These are phyloP conservation scores for Halocynthia roretzi DNA, from an alignment of 23 tunicate genomes.

Conservation along the genomic window DNA sequence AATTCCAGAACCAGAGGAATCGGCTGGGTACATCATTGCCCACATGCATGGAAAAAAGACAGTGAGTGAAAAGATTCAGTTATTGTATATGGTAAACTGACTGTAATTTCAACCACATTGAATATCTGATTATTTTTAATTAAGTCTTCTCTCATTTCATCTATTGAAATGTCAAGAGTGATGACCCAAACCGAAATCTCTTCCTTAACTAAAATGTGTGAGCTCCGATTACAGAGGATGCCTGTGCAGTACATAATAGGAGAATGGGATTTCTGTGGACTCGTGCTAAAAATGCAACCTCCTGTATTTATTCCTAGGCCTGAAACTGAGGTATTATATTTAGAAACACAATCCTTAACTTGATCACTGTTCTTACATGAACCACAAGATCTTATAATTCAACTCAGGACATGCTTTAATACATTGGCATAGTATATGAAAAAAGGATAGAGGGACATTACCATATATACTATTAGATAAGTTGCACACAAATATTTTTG, in stretches of 20 bases:
- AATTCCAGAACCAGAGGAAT: constrained; percentile 40
- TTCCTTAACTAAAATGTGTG: constrained; percentile 15
- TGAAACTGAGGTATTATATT: constrained; percentile 53
- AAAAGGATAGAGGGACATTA: too few relatives aligned
- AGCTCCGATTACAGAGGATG: constrained; percentile 26
- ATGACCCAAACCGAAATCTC: neutral
- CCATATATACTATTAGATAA: too few relatives aligned
- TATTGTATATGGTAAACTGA: neutral
- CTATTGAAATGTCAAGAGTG: neutral
- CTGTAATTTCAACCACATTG: too few relatives aligned
- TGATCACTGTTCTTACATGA: too few relatives aligned
- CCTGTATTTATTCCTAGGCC: constrained; percentile 87
- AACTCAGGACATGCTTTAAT: too few relatives aligned
- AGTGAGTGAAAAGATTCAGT: constrained; percentile 20
- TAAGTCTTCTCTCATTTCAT: constrained; percentile 16
- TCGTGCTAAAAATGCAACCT: constrained; percentile 55
- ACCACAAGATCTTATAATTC: too few relatives aligned
- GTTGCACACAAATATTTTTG: too few relatives aligned
- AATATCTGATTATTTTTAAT: neutral
- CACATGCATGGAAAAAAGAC: constrained; percentile 46
- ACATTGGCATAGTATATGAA: too few relatives aligned
- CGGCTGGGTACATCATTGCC: constrained; percentile 51
- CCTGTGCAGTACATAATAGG: constrained; percentile 70
- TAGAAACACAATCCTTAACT: too few relatives aligned
- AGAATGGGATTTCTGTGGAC: constrained; percentile 70